Percentiles rank a stretch among this genome's conserved stretches.
phyloP scores from a whole-genome alignment of 2,888 invertebrate species.

The Melangyna quadrimaculata region DNA sequence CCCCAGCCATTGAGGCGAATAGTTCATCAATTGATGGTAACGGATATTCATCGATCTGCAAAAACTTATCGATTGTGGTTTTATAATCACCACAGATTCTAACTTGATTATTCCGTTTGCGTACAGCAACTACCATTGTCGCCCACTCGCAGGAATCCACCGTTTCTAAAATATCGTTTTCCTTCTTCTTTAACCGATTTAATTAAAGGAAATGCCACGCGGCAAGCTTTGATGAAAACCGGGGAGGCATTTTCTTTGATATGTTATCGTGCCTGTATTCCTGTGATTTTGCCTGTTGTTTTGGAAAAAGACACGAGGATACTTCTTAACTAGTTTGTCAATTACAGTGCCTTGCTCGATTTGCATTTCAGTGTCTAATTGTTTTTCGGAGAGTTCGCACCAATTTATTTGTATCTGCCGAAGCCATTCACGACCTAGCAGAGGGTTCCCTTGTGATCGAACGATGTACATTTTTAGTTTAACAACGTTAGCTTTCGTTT shows the following conservation, averaged over 20 bases:
- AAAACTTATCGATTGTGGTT: slow-evolving; percentile 70
- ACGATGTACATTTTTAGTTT: slow-evolving; percentile 28
- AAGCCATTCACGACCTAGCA: too few species aligned
- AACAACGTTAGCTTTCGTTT: not conserved
- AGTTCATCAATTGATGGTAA: too few species aligned
- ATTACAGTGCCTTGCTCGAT: not conserved
- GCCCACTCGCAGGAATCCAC: slow-evolving; percentile 74
- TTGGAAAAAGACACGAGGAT: not conserved
- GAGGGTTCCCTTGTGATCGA: slow-evolving; percentile 20
- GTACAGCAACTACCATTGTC: slow-evolving; percentile 75
- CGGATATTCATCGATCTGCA: not conserved
- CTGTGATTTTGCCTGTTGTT: slow-evolving; percentile 42
- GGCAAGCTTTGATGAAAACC: slow-evolving; percentile 67
- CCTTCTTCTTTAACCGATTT: too few species aligned
- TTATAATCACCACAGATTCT: slow-evolving; percentile 71
- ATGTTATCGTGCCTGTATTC: slow-evolving; percentile 55
- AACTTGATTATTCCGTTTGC: slow-evolving; percentile 73
- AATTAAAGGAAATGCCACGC: too few species aligned
- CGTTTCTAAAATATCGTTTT: slow-evolving; percentile 30
- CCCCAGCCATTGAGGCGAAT: too few species aligned
- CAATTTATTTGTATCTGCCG: too few species aligned
- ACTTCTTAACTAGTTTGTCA: not conserved
- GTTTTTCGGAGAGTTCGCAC: too few species aligned
- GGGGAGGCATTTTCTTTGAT: slow-evolving; percentile 62
- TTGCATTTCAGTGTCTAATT: not conserved